Evolutionary conservation across 2,888 invertebrate genomes (phyloP).

Genomic region (Caradrina clavipalpis): DNA sequence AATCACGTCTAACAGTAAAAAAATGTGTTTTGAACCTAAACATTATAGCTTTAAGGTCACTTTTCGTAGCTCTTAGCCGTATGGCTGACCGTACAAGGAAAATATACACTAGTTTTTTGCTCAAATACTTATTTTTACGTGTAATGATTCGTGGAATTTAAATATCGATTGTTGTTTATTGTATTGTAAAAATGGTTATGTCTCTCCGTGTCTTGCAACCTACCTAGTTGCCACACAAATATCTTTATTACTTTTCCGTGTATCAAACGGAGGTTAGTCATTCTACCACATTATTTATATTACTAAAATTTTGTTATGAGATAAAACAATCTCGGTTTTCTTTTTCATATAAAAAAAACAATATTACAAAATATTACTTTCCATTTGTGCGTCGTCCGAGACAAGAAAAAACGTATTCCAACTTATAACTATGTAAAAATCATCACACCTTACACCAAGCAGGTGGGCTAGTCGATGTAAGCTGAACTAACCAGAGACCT

Average conservation of each 20-base stretch:
- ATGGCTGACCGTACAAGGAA: not conserved
- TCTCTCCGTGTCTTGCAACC: not conserved
- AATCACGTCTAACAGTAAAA: not conserved
- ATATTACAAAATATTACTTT: no score
- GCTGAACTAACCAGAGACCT: conserved; percentile 1
- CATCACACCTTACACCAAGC: no score
- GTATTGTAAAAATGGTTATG: not conserved
- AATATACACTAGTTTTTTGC: conserved; percentile 14
- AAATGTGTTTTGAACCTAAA: not conserved
- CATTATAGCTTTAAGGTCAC: not conserved
- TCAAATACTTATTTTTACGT: not conserved
- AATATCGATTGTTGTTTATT: conserved; percentile 3
- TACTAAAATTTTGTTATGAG: no score
- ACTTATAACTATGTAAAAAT: no score
- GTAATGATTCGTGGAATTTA: conserved; percentile 9
- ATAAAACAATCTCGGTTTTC: no score
- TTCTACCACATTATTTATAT: not conserved
- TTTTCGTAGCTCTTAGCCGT: not conserved
- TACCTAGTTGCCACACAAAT: not conserved
- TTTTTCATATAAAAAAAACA: no score
- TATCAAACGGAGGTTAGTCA: not conserved
- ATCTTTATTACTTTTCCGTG: not conserved
- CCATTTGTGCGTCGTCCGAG: no score
- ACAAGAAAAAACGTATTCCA: no score
- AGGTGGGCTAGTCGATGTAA: no score